A percentile compares a stretch with the other conserved stretches of the same genome.
phyloP scores from a whole-genome alignment of 1,140 invertebrate species.

The Trachelipus rathkii region DNA sequence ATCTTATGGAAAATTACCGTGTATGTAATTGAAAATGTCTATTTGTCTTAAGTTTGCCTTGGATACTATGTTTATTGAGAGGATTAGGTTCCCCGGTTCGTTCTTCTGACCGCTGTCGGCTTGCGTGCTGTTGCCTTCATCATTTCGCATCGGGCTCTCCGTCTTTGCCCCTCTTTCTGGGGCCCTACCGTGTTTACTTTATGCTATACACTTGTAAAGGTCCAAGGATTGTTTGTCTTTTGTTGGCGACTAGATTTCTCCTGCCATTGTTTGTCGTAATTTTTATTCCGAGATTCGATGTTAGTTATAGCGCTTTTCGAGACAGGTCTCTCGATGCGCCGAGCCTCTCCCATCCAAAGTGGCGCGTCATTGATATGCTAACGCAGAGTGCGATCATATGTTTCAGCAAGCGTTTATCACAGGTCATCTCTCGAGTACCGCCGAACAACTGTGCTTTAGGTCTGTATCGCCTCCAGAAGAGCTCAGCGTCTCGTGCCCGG shows the following conservation, averaged over 20 bases:
- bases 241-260: conserved; percentile 27
- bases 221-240: conserved; percentile 14
- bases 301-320: conserved; percentile 99
- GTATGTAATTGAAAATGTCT: too few relatives aligned
- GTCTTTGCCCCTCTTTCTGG: too few relatives aligned
- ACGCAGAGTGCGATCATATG: too few relatives aligned
- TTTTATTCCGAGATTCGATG: conserved; percentile 82
- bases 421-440: conserved; percentile 88
- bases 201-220: conserved; percentile 37
- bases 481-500: conserved; percentile 77
- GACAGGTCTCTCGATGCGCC: conserved; percentile 94
- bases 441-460: conserved; percentile 78
- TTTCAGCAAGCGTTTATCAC: conserved; percentile 76
- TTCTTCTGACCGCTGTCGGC: too few relatives aligned
- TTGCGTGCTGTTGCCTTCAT: too few relatives aligned
- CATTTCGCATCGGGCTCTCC: too few relatives aligned
- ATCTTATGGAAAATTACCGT: too few relatives aligned
- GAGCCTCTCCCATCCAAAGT: conserved; percentile 84
- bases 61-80: background rate
- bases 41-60: background rate
- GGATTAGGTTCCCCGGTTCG: too few relatives aligned
- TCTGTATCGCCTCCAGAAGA: conserved; percentile 66
- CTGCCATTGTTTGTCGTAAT: conserved; percentile 30
- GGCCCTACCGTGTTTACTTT: conserved; percentile 36
- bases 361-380: too few relatives aligned